Evolutionary conservation across 2,113 vertebrate genomes (phyloP), one percentile per base, ranked within the genome.

Genomic region (Rhodinocichla rosea): DNA sequence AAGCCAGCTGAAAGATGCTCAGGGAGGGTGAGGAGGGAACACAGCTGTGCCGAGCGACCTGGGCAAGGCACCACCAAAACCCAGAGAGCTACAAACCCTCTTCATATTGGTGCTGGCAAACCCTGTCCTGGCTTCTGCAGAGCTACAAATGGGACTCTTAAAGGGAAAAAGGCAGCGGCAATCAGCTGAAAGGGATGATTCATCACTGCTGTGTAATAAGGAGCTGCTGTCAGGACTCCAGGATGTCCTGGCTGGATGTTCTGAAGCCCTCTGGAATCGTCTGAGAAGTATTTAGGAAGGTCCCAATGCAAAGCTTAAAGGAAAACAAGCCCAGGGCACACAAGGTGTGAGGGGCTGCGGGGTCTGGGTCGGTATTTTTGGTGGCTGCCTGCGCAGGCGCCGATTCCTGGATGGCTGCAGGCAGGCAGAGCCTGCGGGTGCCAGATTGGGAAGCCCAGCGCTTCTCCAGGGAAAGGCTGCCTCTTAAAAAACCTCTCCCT

Each of bases 1-100:
- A 91, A 97, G 87, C 87, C 74, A 76, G 93, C 74, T 89, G 87
- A 96, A 87, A 91, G 94, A 91, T 84, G 84, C 74, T 84, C 44
- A 30, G n/a, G 45, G 87, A 93, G 81, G 74, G 40, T 56, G 83
- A 81, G 65, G 87, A 91, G 68, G 62, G 67, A 92, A 65, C 2
- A 2, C 91, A 90, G 89, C 91, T 93, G 94, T 39, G 91, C 78
- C 0, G 10, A 83, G 63, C 4, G 33, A 94, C 87, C 91, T 84
- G 83, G 11, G 82, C 65, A 82, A 82, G 78, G 55, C 28, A 52
- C 42, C 0, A 9, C 71, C 5, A 13, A 93, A 91, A 93, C 39
- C 62, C 68, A 74, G 47, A 1, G 3, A 81, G 76, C 71, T 90
- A 63, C 60, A 94, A 83, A 86, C 53, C 64, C 85, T 78, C 75